A percentile compares a stretch with the other conserved stretches of the same genome.
Evolutionary conservation across 2,113 vertebrate species (phyloP).

Genomic region (Leucopsar rothschildi): DNA sequence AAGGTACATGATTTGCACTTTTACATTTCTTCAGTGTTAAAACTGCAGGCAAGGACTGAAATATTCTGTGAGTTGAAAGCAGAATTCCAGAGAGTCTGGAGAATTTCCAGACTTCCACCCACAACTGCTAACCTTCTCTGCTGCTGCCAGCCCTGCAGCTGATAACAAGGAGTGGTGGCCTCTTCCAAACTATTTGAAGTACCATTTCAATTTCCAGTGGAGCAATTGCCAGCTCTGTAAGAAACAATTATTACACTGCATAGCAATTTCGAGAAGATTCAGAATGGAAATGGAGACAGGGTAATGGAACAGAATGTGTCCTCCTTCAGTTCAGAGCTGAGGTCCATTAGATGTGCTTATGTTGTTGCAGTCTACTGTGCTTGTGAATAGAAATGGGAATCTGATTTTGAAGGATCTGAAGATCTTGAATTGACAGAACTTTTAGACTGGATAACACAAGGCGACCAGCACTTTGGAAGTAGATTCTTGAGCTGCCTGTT

Average conservation of each 20-base stretch:
- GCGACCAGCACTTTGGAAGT: neutral
- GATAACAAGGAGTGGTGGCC: neutral
- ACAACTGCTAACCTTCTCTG: neutral
- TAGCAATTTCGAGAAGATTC: neutral
- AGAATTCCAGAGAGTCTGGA: neutral
- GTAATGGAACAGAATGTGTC: neutral
- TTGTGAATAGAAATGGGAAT: neutral
- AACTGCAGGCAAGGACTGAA: neutral
- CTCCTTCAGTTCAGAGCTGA: neutral
- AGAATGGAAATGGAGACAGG: neutral
- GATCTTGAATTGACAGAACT: neutral
- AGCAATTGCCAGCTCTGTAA: neutral
- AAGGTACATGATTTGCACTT: neutral
- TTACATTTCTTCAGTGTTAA: neutral
- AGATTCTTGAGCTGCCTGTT: neutral
- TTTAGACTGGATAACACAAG: neutral
- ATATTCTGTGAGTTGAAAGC: neutral
- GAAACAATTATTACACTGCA: neutral
- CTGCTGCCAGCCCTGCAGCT: fast-evolving
- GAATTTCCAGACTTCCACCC: neutral
- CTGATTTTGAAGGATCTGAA: neutral
- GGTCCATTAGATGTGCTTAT: neutral
- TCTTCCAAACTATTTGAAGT: neutral
- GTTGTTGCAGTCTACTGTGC: neutral
- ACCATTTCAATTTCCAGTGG: neutral